Evolutionary conservation across 1,140 invertebrate species (phyloP).

Genomic region (Chironomus tepperi): DNA sequence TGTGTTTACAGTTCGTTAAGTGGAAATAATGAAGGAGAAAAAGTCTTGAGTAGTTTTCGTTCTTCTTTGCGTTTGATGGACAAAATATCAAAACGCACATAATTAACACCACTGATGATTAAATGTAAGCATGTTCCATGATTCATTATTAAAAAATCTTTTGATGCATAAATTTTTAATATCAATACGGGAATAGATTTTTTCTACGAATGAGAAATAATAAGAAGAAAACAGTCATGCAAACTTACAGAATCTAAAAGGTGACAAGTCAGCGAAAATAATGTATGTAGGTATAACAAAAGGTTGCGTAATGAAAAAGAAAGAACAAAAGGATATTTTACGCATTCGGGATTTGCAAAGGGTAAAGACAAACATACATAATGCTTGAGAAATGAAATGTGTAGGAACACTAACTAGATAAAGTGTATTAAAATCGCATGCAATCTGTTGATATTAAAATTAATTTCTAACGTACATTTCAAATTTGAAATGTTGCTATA

Average conservation of each 20-base stretch:
- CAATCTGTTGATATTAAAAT: no score
- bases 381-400: neutral
- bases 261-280: neutral
- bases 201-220: neutral
- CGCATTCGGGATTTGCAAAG: neutral
- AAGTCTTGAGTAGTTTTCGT: neutral
- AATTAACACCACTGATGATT: neutral
- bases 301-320: no score
- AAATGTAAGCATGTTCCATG: neutral
- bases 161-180: neutral
- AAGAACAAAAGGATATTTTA: neutral
- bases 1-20: conserved; percentile 12
- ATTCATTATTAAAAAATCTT: neutral
- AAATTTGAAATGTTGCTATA: no score
- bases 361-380: neutral
- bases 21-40: conserved; percentile 5
- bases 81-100: neutral
- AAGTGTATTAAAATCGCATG: neutral
- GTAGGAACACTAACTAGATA: no score
- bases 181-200: neutral
- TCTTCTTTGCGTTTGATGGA: neutral
- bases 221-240: neutral
- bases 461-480: no score
- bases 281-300: neutral
- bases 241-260: neutral